These are phyloP conservation scores for Yponomeuta plumbellus DNA, from an alignment of 2,888 invertebrate species.

Conservation along the genomic window DNA sequence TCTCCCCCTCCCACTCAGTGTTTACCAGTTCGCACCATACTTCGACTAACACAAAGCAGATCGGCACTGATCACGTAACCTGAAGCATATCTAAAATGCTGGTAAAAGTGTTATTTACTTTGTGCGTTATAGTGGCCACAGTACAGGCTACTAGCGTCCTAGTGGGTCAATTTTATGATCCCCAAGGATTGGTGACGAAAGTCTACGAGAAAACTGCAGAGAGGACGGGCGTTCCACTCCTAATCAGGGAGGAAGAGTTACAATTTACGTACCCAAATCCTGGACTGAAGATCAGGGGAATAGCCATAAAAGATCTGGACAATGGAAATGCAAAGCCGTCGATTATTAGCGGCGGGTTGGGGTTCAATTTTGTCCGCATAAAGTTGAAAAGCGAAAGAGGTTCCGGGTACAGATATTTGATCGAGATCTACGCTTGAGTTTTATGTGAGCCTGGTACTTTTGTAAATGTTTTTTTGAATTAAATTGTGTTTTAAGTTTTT, in stretches of 20 bases:
- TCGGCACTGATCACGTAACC: neutral
- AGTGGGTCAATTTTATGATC: slow-evolving; percentile 50
- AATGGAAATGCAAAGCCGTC: slow-evolving; percentile 55
- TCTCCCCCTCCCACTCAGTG: slow-evolving; percentile 20
- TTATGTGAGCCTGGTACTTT: slow-evolving; percentile 12
- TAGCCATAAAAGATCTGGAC: slow-evolving; percentile 60
- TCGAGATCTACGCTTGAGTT: slow-evolving; percentile 61
- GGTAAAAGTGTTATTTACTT: slow-evolving; percentile 33
- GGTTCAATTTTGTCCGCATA: slow-evolving; percentile 55
- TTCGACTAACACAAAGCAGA: neutral
- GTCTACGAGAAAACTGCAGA: slow-evolving; percentile 45
- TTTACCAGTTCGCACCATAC: neutral
- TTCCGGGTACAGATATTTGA: slow-evolving; percentile 49
- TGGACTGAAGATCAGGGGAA: slow-evolving; percentile 59
- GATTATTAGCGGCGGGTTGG: slow-evolving; percentile 59
- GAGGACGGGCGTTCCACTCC: slow-evolving; percentile 36
- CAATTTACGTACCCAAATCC: slow-evolving; percentile 45
- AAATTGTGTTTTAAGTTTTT: neutral
- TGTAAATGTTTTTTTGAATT: neutral
- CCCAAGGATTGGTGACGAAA: slow-evolving; percentile 42
- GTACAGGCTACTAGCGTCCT: slow-evolving; percentile 44
- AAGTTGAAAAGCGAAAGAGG: slow-evolving; percentile 64
- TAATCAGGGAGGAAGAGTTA: slow-evolving; percentile 50
- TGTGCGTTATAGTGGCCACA: slow-evolving; percentile 32
- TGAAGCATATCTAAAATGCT: slow-evolving; percentile 14